These are phyloP conservation scores for Laspeyria flexula DNA, from an alignment of 2,888 invertebrate genomes.

Conservation along the genomic window DNA sequence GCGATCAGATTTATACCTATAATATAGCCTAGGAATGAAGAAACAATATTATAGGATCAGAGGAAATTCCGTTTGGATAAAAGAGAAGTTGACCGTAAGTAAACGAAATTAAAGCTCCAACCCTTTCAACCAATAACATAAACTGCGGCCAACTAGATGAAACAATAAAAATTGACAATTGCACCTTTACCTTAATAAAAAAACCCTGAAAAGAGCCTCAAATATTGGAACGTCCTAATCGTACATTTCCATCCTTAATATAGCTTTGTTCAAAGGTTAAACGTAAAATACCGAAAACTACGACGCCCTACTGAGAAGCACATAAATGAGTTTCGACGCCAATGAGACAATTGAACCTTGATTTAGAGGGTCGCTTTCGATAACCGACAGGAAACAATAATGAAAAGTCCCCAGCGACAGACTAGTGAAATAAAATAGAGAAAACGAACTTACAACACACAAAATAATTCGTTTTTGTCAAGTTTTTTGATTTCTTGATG, in stretches of 20 bases:
- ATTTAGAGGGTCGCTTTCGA: constrained; percentile 59
- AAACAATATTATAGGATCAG: no score
- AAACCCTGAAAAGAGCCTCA: constrained; percentile 5
- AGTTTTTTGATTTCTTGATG: no score
- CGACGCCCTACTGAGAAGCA: constrained; percentile 35
- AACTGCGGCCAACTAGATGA: constrained; percentile 20
- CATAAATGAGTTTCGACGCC: constrained; percentile 56
- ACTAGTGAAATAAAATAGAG: constrained; percentile 22
- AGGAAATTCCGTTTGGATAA: neutral
- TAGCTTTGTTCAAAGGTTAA: constrained; percentile 46
- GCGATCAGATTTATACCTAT: no score
- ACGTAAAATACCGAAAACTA: constrained; percentile 39
- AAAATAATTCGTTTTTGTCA: no score
- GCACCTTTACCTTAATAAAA: constrained; percentile 22
- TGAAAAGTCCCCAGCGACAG: constrained; percentile 31
- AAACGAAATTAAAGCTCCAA: neutral
- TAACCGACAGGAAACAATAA: constrained; percentile 50
- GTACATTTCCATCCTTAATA: constrained; percentile 37
- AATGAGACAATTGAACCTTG: constrained; percentile 66
- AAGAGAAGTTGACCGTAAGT: neutral
- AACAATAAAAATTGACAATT: constrained; percentile 28
- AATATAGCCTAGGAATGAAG: no score
- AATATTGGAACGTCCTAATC: constrained; percentile 29
- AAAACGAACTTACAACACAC: neutral
- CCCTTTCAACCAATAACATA: constrained; percentile 7